Percentiles rank a stretch among this genome's conserved stretches.
Conservation (phyloP, 2,888 invertebrate genomes). For the Peribatodes rhomboidaria region DNA sequence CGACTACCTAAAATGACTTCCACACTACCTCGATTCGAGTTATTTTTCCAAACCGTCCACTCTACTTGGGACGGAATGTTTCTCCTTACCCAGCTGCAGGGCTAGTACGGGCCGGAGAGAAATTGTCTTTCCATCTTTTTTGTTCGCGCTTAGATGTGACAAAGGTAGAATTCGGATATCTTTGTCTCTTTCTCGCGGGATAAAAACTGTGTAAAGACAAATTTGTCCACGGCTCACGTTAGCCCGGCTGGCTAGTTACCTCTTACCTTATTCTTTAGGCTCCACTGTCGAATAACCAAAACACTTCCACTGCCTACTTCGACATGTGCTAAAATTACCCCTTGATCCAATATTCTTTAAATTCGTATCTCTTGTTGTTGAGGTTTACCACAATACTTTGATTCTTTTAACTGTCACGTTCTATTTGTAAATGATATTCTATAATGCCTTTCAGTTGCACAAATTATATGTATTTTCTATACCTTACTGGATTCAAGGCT, state of each 20-base stretch:
- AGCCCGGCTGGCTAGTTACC: conserved; percentile 11
- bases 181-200: too few species aligned
- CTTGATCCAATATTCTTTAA: not conserved
- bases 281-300: not conserved
- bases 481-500: not conserved
- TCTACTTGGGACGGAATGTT: not conserved
- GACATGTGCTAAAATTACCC: not conserved
- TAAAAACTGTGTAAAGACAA: too few species aligned
- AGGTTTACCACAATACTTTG: not conserved
- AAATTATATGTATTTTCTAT: not conserved
- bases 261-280: not conserved
- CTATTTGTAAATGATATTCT: not conserved
- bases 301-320: not conserved
- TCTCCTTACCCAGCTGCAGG: too few species aligned
- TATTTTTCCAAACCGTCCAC: not conserved
- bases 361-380: not conserved
- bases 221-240: too few species aligned
- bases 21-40: not conserved
- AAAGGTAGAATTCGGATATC: too few species aligned
- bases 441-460: not conserved
- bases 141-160: too few species aligned
- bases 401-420: not conserved
- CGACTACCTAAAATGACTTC: not conserved
- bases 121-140: too few species aligned
- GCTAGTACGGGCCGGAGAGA: too few species aligned